phyloP scores from a whole-genome alignment of 2,113 vertebrate genomes.

The Sula dactylatra region DNA sequence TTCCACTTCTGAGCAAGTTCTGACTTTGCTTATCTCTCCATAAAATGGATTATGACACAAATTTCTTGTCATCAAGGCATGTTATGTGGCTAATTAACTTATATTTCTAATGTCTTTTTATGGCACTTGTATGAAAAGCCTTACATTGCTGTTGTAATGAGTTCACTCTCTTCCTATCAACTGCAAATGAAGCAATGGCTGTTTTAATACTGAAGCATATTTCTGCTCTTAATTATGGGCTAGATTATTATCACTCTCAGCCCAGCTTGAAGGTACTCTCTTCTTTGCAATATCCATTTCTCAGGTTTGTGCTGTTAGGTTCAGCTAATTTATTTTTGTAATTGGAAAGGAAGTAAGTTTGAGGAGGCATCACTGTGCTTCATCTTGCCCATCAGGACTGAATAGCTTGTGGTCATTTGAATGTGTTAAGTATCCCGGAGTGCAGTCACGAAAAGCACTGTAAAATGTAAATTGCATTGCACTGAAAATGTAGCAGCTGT shows the following conservation, averaged over 20 bases:
- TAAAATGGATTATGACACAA: slow-evolving; percentile 26
- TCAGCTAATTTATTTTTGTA: slow-evolving; percentile 63
- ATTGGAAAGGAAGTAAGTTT: slow-evolving; percentile 58
- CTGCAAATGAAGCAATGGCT: slow-evolving; percentile 54
- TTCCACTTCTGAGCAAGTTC: background rate
- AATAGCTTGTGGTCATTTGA: slow-evolving; percentile 58
- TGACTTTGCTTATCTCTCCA: background rate
- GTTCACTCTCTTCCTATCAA: slow-evolving; percentile 39
- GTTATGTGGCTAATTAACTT: slow-evolving; percentile 43
- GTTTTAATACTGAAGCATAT: slow-evolving; percentile 52
- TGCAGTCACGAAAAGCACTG: slow-evolving; percentile 17
- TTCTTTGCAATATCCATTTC: slow-evolving; percentile 49
- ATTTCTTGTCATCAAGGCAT: slow-evolving; percentile 23
- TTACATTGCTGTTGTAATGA: slow-evolving; percentile 31
- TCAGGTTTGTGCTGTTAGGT: slow-evolving; percentile 48
- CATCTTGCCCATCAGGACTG: slow-evolving; percentile 57
- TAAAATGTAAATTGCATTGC: slow-evolving; percentile 50
- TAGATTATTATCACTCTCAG: slow-evolving; percentile 62
- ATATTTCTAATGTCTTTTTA: slow-evolving; percentile 48
- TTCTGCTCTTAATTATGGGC: slow-evolving; percentile 59
- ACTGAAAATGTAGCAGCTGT: slow-evolving; percentile 9
- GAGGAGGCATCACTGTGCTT: slow-evolving; percentile 44
- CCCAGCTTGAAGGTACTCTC: slow-evolving; percentile 57
- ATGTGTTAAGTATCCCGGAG: slow-evolving; percentile 42
- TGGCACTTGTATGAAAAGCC: slow-evolving; percentile 39